These are phyloP conservation scores for Rhabditophanes sp. DNA, from an alignment of 2,888 invertebrate species.

Conservation along the genomic window DNA sequence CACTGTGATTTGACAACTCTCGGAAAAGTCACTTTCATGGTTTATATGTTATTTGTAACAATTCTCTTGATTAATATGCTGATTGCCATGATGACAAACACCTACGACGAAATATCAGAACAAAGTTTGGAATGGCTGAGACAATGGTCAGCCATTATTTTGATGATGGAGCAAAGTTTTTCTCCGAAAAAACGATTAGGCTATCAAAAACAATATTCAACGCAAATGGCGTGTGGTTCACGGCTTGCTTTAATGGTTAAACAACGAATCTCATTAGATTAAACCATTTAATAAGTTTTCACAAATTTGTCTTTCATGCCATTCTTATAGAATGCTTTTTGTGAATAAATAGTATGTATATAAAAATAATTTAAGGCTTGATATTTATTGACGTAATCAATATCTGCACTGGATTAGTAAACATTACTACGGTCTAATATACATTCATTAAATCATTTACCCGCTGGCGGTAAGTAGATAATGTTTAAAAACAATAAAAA, in stretches of 20 bases:
- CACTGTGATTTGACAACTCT: slow-evolving; percentile 59
- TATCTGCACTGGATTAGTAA: too few species aligned
- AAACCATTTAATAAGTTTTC: neutral
- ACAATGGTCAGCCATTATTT: slow-evolving; percentile 87
- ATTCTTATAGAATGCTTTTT: slow-evolving; percentile 1
- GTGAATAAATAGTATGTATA: neutral
- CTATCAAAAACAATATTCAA: slow-evolving; percentile 74
- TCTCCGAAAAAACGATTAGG: slow-evolving; percentile 69
- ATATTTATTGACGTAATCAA: neutral
- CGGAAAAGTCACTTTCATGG: slow-evolving; percentile 58
- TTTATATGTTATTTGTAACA: slow-evolving; percentile 91
- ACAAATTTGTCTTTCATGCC: neutral
- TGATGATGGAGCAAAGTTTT: slow-evolving; percentile 87
- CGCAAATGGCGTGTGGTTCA: slow-evolving; percentile 53
- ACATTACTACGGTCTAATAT: too few species aligned
- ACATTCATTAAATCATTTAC: too few species aligned
- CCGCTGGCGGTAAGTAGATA: too few species aligned
- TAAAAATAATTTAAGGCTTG: neutral
- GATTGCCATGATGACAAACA: slow-evolving; percentile 93
- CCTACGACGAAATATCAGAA: slow-evolving; percentile 90
- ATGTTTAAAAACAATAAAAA: too few species aligned
- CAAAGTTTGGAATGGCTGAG: slow-evolving; percentile 94
- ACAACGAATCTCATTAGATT: slow-evolving; percentile 18
- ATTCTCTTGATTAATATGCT: slow-evolving; percentile 59
- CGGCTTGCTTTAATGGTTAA: slow-evolving; percentile 25